These are phyloP conservation scores for Cotesia chilonis DNA, from an alignment of 1,140 invertebrate species.

Conservation along the genomic window DNA sequence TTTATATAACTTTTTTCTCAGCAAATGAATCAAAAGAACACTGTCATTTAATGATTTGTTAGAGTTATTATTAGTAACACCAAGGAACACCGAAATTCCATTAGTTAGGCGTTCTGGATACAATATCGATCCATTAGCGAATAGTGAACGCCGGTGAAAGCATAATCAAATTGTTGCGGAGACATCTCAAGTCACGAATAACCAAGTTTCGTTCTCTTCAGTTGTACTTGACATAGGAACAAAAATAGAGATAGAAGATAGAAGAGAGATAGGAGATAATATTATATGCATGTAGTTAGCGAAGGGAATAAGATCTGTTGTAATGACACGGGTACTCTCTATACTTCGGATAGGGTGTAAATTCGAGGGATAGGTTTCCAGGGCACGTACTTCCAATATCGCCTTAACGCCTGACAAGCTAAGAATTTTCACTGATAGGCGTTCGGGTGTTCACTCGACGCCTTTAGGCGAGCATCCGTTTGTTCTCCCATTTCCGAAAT, in stretches of 20 bases:
- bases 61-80: too few relatives aligned
- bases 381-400: conserved; percentile 12
- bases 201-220: neutral
- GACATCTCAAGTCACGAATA: conserved; percentile 1
- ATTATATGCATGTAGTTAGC: neutral
- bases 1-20: too few relatives aligned
- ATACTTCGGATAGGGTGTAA: neutral
- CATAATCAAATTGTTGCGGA: neutral
- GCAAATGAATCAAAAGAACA: too few relatives aligned
- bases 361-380: conserved; percentile 9
- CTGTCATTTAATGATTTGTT: too few relatives aligned
- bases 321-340: neutral
- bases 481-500: conserved; percentile 22
- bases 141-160: neutral
- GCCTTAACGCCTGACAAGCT: conserved; percentile 16
- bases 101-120: neutral
- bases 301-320: neutral
- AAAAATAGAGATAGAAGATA: too few relatives aligned
- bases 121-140: neutral
- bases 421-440: conserved; percentile 25
- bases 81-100: neutral
- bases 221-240: neutral
- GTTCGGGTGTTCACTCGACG: conserved; percentile 13
- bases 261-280: too few relatives aligned
- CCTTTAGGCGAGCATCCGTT: conserved; percentile 20